A percentile compares a stretch with the other conserved stretches of the same genome.
These are phyloP conservation scores for Meganola albula DNA, from an alignment of 2,888 invertebrate genomes.

Conservation along the genomic window DNA sequence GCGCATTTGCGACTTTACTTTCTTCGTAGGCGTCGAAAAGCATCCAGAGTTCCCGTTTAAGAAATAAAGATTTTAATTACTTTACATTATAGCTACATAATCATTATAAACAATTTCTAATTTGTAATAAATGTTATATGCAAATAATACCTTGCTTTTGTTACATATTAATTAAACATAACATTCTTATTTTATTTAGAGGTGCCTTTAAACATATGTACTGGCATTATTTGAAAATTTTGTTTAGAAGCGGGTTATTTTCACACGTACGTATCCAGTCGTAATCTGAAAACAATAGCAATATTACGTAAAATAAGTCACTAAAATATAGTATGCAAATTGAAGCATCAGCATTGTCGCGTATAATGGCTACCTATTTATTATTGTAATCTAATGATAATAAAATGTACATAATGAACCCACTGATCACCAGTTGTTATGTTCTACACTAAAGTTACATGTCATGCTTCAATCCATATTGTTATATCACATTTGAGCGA, in stretches of 20 bases:
- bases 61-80: conserved; percentile 31
- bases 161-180: too few relatives aligned
- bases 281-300: too few relatives aligned
- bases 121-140: neutral
- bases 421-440: neutral
- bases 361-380: too few relatives aligned
- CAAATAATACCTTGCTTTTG: too few relatives aligned
- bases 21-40: conserved; percentile 81
- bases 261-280: too few relatives aligned
- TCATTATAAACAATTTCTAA: neutral
- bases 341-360: too few relatives aligned
- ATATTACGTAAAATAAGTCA: too few relatives aligned
- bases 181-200: too few relatives aligned
- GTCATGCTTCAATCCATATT: conserved; percentile 10
- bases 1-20: conserved; percentile 83
- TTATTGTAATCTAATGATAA: conserved; percentile 1
- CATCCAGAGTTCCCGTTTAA: conserved; percentile 86
- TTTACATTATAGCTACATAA: neutral
- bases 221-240: too few relatives aligned
- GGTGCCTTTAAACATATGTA: neutral
- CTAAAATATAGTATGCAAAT: too few relatives aligned
- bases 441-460: conserved; percentile 5
- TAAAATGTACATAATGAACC: neutral
- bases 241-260: too few relatives aligned
- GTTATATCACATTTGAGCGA: neutral